A percentile compares a stretch with the other conserved stretches of the same genome.
These are phyloP conservation scores for Protaetia brevitarsis DNA, from an alignment of 1,140 invertebrate species.

Conservation along the genomic window DNA sequence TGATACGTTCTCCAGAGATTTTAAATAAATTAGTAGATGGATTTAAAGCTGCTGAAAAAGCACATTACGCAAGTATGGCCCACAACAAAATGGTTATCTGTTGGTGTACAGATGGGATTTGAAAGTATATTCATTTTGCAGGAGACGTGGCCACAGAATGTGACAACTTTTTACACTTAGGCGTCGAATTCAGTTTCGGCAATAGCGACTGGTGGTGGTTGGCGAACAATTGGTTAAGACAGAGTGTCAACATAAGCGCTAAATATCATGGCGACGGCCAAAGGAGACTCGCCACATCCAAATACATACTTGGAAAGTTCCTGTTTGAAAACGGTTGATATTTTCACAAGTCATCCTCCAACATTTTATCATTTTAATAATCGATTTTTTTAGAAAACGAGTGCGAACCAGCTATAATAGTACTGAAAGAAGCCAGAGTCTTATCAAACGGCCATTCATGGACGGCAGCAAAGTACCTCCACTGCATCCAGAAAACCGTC, in stretches of 20 bases:
- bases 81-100: not conserved
- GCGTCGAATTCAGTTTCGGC: slow-evolving; percentile 51
- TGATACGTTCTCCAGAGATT: slow-evolving; percentile 49
- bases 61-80: slow-evolving; percentile 32
- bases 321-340: slow-evolving; percentile 55
- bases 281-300: slow-evolving; percentile 50
- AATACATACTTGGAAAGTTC: slow-evolving; percentile 56
- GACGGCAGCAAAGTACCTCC: slow-evolving; percentile 39
- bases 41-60: slow-evolving; percentile 50
- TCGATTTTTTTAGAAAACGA: slow-evolving; percentile 44
- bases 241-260: slow-evolving; percentile 48
- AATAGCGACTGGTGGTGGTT: slow-evolving; percentile 58
- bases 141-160: slow-evolving; percentile 41
- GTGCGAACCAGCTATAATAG: slow-evolving; percentile 36
- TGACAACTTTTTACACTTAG: slow-evolving; percentile 48
- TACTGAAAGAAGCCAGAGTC: slow-evolving; percentile 41
- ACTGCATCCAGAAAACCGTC: slow-evolving; percentile 40
- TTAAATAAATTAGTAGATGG: slow-evolving; percentile 49
- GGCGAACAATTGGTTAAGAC: slow-evolving; percentile 54
- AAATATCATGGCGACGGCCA: slow-evolving; percentile 49
- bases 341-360: not conserved
- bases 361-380: not conserved
- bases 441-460: slow-evolving; percentile 44
- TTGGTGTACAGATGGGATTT: too few relatives aligned
- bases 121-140: not conserved